Evolutionary conservation across 2,113 vertebrate genomes (phyloP), one percentile per base, ranked within the genome.

Genomic region (Lonchura striata): DNA sequence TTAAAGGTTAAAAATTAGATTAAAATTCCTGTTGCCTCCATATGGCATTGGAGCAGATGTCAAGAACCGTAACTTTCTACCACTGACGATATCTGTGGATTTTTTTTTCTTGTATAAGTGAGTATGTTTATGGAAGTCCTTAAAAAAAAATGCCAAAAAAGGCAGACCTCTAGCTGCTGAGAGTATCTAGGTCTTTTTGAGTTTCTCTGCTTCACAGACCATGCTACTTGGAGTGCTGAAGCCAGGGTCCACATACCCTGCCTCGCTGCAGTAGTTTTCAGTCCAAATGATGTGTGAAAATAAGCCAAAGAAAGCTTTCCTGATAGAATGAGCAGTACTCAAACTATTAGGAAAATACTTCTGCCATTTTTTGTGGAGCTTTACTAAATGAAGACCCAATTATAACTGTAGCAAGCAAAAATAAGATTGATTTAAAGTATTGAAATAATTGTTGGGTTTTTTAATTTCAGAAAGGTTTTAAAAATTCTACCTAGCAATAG

Each of bases 331-430:
- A 82, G 2, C 10, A 56, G 39, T 22, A 41, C 65, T 64, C 3
- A 11, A 57, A 77, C 13, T 11, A 57, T n/a, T 35, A 63, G 44
- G 22, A 82, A 74, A 60, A n/a, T 31, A 30, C 23, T 82, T 69
- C 39, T 79, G 21, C 46, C 0, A 0, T 20, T 39, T 9, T 11
- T 11, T 50, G n/a, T 28, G 17, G n/a, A 37, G 18, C 17, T 9
- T 74, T 66, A 44, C 16, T 54, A 30, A 46, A 37, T 2, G 10
- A 70, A 76, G 17, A 28, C 28, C 23, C 25, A 46, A 4, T 60
- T 79, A 61, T 6, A 72, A 18, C 15, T 9, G 30, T 28, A 68
- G 42, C 37, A 68, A 64, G 50, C 33, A 72, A 86, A 64, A 72
- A 52, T 42, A 47, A 86, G 42, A 46, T 75, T 72, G 16, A 66